Base-by-base conservation (phyloP, 2,888 invertebrate genomes). In the Conops quadrifasciatus region DNA sequence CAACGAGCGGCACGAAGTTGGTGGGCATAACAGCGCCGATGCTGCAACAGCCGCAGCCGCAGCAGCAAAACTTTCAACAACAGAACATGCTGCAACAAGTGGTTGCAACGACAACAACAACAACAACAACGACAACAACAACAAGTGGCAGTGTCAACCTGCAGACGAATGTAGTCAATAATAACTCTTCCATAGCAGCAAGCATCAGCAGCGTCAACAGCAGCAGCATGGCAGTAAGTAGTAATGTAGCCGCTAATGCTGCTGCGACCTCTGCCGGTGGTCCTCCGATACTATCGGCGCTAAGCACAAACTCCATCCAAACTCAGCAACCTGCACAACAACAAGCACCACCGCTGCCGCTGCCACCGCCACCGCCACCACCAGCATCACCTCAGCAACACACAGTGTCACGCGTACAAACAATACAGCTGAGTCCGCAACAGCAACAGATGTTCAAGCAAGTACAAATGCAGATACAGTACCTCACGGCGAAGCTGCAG, bases 361-460 rank as follows among this genome's bases (percentile, higher is more conserved):
- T 74, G 16, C 75, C 45, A 67, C 64, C 59, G 9, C 71, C 79
- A 24, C 79, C 75, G 49, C 75, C 74, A 30, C 73, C 72, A 15
- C 78, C 75, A 66, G 78, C 80, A 60, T 83, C 75, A 7, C 78
- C 72, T 36, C 81, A 80, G 59, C 82, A 83, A 65, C 85, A 84
- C 51, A 82, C 85, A 16, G 84, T 87, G 21, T 90, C 91, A 73
- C 87, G 90, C 73, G 90, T 92, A 68, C 92, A 92, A 80, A 91
- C 92, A 13, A 92, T 93, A 75, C 92, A 92, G 78, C 83, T 93
- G 64, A 91, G 91, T 19, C 90, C 91, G 15, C 92, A 92, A 78
- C 92, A 92, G 79, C 92, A 93, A 80, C 90, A 90, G 81, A 87
- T 90, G 77, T 81, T 91, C 74, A 89, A 90, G 79, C 88, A 88